Percentiles rank a stretch among this genome's conserved stretches.
Conservation (phyloP, 2,113 vertebrate species). For the Elachura formosa region DNA sequence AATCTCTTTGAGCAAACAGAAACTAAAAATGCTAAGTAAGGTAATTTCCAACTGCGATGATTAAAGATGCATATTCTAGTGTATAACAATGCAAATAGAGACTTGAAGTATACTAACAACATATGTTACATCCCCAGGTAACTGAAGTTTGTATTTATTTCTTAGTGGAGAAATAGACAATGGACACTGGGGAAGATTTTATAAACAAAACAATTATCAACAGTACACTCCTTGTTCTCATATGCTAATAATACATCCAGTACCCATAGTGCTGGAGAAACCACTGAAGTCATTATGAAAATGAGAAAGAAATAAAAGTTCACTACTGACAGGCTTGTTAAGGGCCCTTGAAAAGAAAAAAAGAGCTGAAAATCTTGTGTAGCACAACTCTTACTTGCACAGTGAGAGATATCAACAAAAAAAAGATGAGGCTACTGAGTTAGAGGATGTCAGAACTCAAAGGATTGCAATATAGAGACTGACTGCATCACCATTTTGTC, state of each 20-base stretch:
- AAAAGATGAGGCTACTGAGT: neutral
- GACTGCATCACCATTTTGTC: neutral
- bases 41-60: neutral
- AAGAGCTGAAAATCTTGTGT: neutral
- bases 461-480: neutral
- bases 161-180: conserved; percentile 15
- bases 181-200: conserved; percentile 1
- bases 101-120: neutral
- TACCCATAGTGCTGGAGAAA: neutral
- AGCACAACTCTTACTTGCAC: neutral
- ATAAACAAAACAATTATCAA: conserved; percentile 35
- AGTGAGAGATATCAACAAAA: neutral
- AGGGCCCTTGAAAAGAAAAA: neutral
- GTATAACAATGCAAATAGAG: neutral
- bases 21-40: conserved; percentile 35
- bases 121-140: neutral
- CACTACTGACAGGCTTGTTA: neutral
- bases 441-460: neutral
- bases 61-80: neutral
- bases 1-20: conserved; percentile 26
- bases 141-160: neutral
- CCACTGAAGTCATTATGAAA: neutral
- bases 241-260: neutral
- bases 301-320: neutral
- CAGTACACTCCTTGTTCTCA: neutral